Conservation (phyloP, 2,888 invertebrate species). For the Byasa hedistus region DNA sequence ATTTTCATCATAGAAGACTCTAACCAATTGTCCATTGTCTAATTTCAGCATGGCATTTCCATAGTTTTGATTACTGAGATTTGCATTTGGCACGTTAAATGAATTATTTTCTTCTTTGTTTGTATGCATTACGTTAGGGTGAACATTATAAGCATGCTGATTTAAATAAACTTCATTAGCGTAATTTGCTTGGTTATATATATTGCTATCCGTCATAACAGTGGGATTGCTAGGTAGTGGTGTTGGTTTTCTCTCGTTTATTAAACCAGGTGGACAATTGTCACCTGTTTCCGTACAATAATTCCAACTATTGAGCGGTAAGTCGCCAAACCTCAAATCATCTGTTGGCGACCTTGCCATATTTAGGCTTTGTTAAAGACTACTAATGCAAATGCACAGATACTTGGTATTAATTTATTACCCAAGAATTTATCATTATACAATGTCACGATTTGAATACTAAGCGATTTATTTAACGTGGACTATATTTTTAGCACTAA, state of each 20-base stretch:
- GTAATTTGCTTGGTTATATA: conserved; percentile 60
- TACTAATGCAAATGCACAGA: conserved; percentile 34
- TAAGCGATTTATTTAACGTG: conserved; percentile 55
- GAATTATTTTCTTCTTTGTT: conserved; percentile 61
- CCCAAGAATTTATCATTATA: conserved; percentile 66
- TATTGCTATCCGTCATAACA: conserved; percentile 59
- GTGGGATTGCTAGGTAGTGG: conserved; percentile 51
- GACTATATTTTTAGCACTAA: conserved; percentile 61
- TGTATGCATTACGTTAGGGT: conserved; percentile 49
- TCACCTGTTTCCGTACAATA: conserved; percentile 65
- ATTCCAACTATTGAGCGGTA: conserved; percentile 72
- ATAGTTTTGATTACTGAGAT: conserved; percentile 61
- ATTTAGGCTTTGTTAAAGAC: conserved; percentile 56
- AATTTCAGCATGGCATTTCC: conserved; percentile 72
- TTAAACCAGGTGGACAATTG: conserved; percentile 58
- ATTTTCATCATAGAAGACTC: conserved; percentile 72
- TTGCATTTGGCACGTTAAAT: conserved; percentile 53
- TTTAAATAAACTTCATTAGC: conserved; percentile 65
- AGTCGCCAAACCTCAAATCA: conserved; percentile 71
- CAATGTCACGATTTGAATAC: conserved; percentile 44
- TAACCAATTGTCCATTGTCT: conserved; percentile 69
- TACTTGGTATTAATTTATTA: conserved; percentile 36
- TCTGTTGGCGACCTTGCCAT: conserved; percentile 79
- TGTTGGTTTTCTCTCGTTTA: conserved; percentile 60
- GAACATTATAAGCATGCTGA: conserved; percentile 62